Percentiles rank a stretch among this genome's conserved stretches.
These are phyloP conservation scores for Artemia sinica DNA, from an alignment of 2,888 invertebrate species.

Conservation along the genomic window DNA sequence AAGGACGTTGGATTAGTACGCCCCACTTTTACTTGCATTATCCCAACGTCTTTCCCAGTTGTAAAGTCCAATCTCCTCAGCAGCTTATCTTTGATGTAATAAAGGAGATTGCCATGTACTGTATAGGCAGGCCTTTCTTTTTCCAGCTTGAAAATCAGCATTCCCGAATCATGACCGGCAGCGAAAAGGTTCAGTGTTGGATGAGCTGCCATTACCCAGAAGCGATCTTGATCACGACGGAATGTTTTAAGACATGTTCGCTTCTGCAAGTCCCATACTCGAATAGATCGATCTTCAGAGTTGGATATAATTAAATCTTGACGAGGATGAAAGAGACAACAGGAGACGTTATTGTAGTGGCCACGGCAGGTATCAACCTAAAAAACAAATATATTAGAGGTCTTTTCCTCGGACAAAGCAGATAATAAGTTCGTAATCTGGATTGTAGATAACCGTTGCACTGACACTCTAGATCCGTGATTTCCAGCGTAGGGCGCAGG, in stretches of 20 bases:
- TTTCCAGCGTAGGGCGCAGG: neutral
- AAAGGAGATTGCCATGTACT: slow-evolving; percentile 75
- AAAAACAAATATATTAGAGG: slow-evolving; percentile 51
- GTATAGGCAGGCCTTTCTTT: slow-evolving; percentile 91
- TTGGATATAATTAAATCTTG: slow-evolving; percentile 92
- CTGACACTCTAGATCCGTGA: neutral
- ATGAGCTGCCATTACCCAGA: slow-evolving; percentile 91
- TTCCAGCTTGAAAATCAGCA: slow-evolving; percentile 80
- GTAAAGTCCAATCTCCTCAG: slow-evolving; percentile 80
- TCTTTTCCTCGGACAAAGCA: slow-evolving; percentile 31
- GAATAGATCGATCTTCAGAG: slow-evolving; percentile 90
- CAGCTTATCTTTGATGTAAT: slow-evolving; percentile 85
- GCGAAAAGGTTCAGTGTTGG: slow-evolving; percentile 91
- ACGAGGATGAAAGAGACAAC: slow-evolving; percentile 87
- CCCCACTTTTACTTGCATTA: slow-evolving; percentile 74
- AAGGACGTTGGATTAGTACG: slow-evolving; percentile 54
- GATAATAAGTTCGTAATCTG: neutral
- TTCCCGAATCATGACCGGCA: slow-evolving; percentile 96
- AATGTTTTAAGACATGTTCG: slow-evolving; percentile 78
- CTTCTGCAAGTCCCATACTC: slow-evolving; percentile 97
- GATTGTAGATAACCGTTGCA: neutral
- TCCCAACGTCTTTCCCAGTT: slow-evolving; percentile 73
- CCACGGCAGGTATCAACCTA: slow-evolving; percentile 99
- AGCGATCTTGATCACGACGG: slow-evolving; percentile 84
- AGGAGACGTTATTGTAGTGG: slow-evolving; percentile 98